Conservation (phyloP, 2,797 vertebrate genomes). For the Helicolenus hilgendorfi region DNA sequence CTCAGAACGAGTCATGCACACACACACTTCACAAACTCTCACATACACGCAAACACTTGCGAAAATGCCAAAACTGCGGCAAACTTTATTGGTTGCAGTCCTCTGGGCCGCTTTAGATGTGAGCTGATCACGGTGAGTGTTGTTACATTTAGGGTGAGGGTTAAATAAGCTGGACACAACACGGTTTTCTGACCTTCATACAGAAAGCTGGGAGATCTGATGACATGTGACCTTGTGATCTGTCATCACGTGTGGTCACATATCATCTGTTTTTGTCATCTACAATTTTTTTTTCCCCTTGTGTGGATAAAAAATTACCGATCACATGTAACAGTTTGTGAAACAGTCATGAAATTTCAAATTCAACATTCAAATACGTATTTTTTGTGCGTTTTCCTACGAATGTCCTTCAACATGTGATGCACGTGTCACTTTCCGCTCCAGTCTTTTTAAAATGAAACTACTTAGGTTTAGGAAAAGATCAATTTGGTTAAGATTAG, state of each 20-base stretch:
- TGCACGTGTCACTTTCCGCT: no score
- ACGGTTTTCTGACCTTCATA: neutral
- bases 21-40: conserved; percentile 50
- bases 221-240: conserved; percentile 16
- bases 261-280: neutral
- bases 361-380: no score
- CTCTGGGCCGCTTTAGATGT: conserved; percentile 21
- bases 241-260: conserved; percentile 28
- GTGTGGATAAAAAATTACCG: neutral
- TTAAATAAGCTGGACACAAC: neutral
- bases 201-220: conserved; percentile 7
- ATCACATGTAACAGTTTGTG: neutral
- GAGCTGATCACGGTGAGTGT: neutral
- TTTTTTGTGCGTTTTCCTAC: no score
- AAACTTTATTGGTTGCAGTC: conserved; percentile 65
- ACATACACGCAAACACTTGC: conserved; percentile 66
- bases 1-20: conserved; percentile 81
- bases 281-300: neutral
- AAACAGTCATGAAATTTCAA: no score
- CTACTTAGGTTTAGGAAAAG: no score
- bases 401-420: no score
- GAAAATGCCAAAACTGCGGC: conserved; percentile 58
- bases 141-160: conserved; percentile 3
- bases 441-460: no score
- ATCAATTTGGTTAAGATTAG: no score